phyloP scores from a whole-genome alignment of 1,140 invertebrate species.

The Aphaenogaster rudis region DNA sequence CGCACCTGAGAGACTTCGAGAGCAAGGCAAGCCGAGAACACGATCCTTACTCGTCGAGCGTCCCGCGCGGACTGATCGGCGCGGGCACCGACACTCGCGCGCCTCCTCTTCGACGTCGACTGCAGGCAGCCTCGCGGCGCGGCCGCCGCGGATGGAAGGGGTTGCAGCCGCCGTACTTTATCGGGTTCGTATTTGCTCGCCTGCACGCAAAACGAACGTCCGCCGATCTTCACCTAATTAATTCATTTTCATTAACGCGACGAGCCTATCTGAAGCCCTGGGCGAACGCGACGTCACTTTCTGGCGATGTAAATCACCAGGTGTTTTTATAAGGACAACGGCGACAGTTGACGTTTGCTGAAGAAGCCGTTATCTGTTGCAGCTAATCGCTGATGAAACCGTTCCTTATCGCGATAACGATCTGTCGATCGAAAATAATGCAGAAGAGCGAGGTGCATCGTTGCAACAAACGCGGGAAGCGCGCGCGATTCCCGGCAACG shows the following conservation, averaged over 20 bases:
- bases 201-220: slow-evolving; percentile 23
- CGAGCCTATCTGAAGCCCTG: background rate
- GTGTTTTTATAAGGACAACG: background rate
- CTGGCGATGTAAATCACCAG: background rate
- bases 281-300: background rate
- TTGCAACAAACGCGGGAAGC: background rate
- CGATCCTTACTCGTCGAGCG: slow-evolving; percentile 70
- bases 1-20: slow-evolving; percentile 3
- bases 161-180: slow-evolving; percentile 70
- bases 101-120: slow-evolving; percentile 66
- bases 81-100: slow-evolving; percentile 46
- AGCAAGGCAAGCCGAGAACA: background rate
- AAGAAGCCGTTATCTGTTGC: background rate
- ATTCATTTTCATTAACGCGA: background rate
- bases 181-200: slow-evolving; percentile 46
- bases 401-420: background rate
- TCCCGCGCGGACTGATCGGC: slow-evolving; percentile 80
- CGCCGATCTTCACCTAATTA: background rate
- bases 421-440: slow-evolving; percentile 13
- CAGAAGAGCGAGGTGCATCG: background rate
- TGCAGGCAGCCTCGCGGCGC: slow-evolving; percentile 67
- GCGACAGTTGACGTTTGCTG: background rate
- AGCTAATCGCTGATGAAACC: background rate
- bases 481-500: background rate
- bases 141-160: slow-evolving; percentile 61